Evolutionary conservation across 1,140 invertebrate genomes (phyloP), one percentile per base, ranked within the genome.

Genomic region (Danaus plexippus): DNA sequence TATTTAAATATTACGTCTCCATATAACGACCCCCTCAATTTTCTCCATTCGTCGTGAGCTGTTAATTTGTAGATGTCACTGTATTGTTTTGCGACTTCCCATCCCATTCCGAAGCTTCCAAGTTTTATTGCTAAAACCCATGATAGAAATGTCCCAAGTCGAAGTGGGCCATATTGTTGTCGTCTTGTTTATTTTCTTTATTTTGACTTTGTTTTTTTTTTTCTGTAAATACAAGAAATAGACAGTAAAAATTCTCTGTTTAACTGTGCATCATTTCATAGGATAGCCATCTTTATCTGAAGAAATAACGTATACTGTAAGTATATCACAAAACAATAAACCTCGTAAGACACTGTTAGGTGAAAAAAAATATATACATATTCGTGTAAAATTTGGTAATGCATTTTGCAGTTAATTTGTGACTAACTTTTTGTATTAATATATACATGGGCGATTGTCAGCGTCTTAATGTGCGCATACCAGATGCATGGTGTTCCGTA

Each of bases 231-330:
- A 85, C 80, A 84, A 84, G 70, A 83, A 83, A 81, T 84, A 80
- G 81, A 75, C 73, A 87, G 85, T 89, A 88, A 88, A 89, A 89
- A 88, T 90, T 88, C 88, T 90, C 88, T 90, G 89, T 90, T 88
- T 89, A 89, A 89, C 88, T 89, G 88, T 89, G 88, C 89, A 88
- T 89, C 89, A 89, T 89, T 89, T 89, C 87, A 89, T 90, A 90
- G 89, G 89, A 89, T 90, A 90, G 88, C 89, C 88, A 87, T 87
- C 84, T 88, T 85, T 88, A 87, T 87, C 85, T 87, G 85, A 89
- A 89, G 87, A 89, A 87, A 86, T 88, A 80, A 86, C 74, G 72
- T 80, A 78, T 85, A 84, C 88, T 88, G 89, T 90, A 90, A 90
- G 89, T 90, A 90, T 88, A 85, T 87, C 86, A 87, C 84, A 85